Percentiles rank a stretch among this genome's conserved stretches.
These are phyloP conservation scores for Coronaproctus castanopsis DNA, from an alignment of 2,888 invertebrate genomes.

Conservation along the genomic window DNA sequence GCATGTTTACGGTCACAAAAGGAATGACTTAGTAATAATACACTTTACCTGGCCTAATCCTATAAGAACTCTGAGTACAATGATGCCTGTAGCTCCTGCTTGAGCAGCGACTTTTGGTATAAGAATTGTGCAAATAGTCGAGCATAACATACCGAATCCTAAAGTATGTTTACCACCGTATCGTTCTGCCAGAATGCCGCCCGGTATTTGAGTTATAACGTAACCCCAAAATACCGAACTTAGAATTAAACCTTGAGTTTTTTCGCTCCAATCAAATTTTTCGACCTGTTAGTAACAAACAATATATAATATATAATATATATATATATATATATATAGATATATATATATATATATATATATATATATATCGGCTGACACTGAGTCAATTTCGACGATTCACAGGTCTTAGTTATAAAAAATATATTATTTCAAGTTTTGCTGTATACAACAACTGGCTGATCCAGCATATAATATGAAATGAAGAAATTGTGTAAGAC, in stretches of 20 bases:
- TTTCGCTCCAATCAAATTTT: constrained; percentile 45
- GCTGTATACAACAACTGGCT: no score
- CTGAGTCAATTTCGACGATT: no score
- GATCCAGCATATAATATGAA: no score
- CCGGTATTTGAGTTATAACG: constrained; percentile 29
- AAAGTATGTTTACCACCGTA: constrained; percentile 29
- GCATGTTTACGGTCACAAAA: no score
- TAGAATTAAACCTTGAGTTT: constrained; percentile 28
- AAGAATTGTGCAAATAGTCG: constrained; percentile 27
- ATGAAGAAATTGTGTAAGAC: no score
- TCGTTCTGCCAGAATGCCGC: constrained; percentile 27
- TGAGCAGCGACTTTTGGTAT: constrained; percentile 28
- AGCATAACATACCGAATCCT: constrained; percentile 28
- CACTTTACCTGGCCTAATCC: constrained; percentile 32
- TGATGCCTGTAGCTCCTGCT: constrained; percentile 23
- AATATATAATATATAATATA: no score
- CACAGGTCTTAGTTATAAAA: no score
- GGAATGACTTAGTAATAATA: no score
- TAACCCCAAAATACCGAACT: constrained; percentile 31
- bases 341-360: no score
- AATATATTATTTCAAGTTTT: no score
- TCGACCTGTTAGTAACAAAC: constrained; percentile 24
- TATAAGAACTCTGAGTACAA: constrained; percentile 27
- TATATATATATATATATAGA: no score
- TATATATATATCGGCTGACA: no score